Evolutionary conservation across 2,797 vertebrate genomes (phyloP).

Genomic region (Mormyrops attenuatus): DNA sequence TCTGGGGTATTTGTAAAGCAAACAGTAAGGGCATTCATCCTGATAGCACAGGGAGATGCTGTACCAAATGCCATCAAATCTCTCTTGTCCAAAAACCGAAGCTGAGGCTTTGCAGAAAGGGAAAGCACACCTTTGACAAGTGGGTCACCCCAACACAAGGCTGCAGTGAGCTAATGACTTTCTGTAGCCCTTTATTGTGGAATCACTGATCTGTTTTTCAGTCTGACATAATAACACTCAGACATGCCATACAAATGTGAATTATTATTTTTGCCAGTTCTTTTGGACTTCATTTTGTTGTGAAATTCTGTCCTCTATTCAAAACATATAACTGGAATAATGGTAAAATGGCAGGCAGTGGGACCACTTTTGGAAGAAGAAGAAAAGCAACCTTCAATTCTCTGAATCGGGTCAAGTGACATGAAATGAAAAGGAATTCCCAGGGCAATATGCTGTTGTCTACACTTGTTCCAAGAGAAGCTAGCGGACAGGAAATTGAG

Average conservation of each 20-base stretch:
- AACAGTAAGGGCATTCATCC: slow-evolving; percentile 34
- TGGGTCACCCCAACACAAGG: slow-evolving; percentile 26
- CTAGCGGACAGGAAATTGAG: not conserved
- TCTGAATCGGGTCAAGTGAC: not conserved
- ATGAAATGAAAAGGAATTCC: not conserved
- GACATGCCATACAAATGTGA: not conserved
- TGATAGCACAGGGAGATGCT: slow-evolving; percentile 30
- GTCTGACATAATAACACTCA: not conserved
- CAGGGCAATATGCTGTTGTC: not conserved
- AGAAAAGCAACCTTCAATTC: not conserved
- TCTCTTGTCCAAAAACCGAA: not conserved
- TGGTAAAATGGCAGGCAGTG: not conserved
- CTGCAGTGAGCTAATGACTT: not conserved
- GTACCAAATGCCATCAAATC: not conserved
- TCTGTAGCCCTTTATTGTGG: not conserved
- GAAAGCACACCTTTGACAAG: slow-evolving; percentile 12
- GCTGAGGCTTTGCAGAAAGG: slow-evolving; percentile 32
- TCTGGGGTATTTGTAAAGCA: slow-evolving; percentile 40
- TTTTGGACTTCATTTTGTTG: not conserved
- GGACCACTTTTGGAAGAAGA: not conserved
- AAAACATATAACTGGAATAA: not conserved
- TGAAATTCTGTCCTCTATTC: not conserved
- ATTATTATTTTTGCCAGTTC: not conserved
- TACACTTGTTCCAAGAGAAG: not conserved
- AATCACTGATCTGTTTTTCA: not conserved